These are phyloP conservation scores for Amniataba percoides DNA, from an alignment of 2,797 vertebrate species.

Conservation along the genomic window DNA sequence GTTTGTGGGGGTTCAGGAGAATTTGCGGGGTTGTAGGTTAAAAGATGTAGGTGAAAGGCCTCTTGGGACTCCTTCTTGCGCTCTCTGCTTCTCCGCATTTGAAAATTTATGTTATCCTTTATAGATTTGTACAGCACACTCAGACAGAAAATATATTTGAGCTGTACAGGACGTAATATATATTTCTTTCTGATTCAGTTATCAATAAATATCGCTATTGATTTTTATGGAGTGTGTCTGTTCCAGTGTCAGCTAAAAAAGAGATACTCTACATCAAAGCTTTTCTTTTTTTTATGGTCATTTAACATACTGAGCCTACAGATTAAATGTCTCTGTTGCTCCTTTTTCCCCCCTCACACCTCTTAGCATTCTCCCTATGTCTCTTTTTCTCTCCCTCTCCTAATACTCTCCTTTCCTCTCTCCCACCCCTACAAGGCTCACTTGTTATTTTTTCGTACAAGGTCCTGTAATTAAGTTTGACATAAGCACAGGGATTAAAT, in stretches of 20 bases:
- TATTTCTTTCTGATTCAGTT: not conserved
- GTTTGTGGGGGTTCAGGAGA: conserved; percentile 61
- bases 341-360: conserved; percentile 59
- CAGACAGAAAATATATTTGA: not conserved
- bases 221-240: conserved; percentile 11
- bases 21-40: conserved; percentile 57
- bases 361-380: conserved; percentile 73
- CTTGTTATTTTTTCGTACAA: conserved; percentile 99
- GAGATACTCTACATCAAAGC: conserved; percentile 46
- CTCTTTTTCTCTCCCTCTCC: conserved; percentile 73
- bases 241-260: conserved; percentile 19
- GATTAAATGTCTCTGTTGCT: conserved; percentile 77
- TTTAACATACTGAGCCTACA: conserved; percentile 62
- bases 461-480: conserved; percentile 99
- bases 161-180: not conserved
- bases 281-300: conserved; percentile 60
- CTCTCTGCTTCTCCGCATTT: conserved; percentile 24
- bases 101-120: conserved; percentile 25
- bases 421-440: conserved; percentile 86
- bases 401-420: conserved; percentile 75
- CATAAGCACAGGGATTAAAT: conserved; percentile 99
- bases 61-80: conserved; percentile 31
- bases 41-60: conserved; percentile 26
- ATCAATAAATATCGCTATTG: not conserved
- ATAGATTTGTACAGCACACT: conserved; percentile 2